Base-by-base conservation (phyloP, 2,113 vertebrate genomes). In the Hucho hucho region DNA sequence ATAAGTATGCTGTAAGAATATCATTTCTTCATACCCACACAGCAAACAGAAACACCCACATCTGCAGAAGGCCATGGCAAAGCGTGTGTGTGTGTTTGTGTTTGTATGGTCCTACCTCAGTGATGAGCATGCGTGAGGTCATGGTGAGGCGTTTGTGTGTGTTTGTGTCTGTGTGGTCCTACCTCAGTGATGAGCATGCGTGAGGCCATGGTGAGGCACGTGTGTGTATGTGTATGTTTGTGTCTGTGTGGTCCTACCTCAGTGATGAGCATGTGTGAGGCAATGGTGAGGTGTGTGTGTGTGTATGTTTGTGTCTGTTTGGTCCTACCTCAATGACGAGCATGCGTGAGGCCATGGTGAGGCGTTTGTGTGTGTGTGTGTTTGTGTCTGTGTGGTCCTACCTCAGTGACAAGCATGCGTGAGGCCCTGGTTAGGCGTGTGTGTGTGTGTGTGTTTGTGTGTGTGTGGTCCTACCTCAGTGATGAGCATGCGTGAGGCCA, bases 341-440 rank as follows among this genome's bases (percentile, higher is more conserved):
- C 97, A 99, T 97, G 20, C 98, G 94, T 24, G 97, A 98, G 77
- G 97, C 98, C 98, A 99, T 99, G 82, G 97, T 96, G 28, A 29
- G 28, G 28, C 26, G 93, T 26, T 22, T n/a, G 7, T 14, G 12
- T 32, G 22, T 4, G 32, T 29, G 24, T 16, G 53, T 64, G 59
- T 67, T 5, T 64, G 43, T 47, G 37, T 61, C 14, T 72, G 63
- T 24, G 4, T 64, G 70, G 28, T 80, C 70, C 46, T 85, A 97
- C 97, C 95, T 98, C 97, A 49, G 95, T 98, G 90, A 99, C 99
- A 72, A 99, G 87, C 97, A 99, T 97, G n/a, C 98, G 95, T 24
- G 97, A 98, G 77, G 98, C 98, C 98, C 99, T 99, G 81, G 97
- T 96, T 81, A 99, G 97, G n/a, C 98, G 94, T 65, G 97, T 99